Evolutionary conservation across 2,888 invertebrate genomes (phyloP).

Genomic region (Metallyticus violacea): DNA sequence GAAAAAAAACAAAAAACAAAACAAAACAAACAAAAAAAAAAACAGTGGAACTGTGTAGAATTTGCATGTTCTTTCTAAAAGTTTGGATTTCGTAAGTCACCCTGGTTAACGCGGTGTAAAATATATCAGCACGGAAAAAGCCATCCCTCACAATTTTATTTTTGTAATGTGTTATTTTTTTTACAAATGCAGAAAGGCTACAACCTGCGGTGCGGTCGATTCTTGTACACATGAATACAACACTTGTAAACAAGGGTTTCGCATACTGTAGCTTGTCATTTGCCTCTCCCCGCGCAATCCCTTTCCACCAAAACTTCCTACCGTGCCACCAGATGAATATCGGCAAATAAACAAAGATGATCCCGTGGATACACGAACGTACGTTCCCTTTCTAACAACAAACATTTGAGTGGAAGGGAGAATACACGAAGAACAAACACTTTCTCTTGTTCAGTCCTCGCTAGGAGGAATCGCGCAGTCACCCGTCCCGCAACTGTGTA

Average conservation of each 20-base stretch:
- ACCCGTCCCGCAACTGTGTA: too few species aligned
- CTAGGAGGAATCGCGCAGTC: too few species aligned
- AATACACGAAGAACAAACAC: background rate
- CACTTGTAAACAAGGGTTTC: background rate
- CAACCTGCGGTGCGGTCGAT: background rate
- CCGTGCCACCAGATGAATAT: background rate
- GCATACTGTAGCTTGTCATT: background rate
- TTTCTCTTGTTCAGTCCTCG: background rate
- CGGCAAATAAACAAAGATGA: background rate
- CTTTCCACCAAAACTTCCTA: background rate
- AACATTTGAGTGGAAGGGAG: background rate
- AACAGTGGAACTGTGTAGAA: background rate
- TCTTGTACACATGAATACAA: background rate
- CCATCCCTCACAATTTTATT: background rate
- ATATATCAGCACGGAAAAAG: background rate
- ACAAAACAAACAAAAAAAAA: background rate
- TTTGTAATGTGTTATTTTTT: background rate
- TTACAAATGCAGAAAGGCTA: background rate
- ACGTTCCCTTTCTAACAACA: too few species aligned
- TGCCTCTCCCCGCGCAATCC: background rate
- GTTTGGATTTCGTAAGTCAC: background rate
- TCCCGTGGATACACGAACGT: background rate
- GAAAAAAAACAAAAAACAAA: background rate
- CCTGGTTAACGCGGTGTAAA: background rate
- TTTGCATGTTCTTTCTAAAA: background rate